phyloP scores from a whole-genome alignment of 2,888 invertebrate genomes.

The Sminthurides aquaticus region DNA sequence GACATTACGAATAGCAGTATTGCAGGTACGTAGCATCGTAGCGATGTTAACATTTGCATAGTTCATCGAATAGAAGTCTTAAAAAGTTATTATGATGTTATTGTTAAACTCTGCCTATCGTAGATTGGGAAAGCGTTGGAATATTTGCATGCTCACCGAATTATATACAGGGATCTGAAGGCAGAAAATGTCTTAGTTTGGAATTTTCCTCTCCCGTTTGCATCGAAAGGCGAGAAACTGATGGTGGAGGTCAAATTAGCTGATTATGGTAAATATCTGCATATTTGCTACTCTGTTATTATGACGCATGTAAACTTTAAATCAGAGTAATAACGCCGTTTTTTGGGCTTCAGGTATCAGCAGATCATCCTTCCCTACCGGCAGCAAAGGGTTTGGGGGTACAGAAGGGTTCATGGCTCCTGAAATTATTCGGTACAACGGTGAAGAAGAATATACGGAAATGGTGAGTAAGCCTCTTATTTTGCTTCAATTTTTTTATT shows the following conservation, averaged over 20 bases:
- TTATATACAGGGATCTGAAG: conserved; percentile 88
- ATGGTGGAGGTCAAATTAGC: conserved; percentile 83
- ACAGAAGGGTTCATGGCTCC: conserved; percentile 99
- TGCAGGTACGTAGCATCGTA: conserved; percentile 58
- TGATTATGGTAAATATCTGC: conserved; percentile 66
- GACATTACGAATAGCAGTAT: conserved; percentile 72
- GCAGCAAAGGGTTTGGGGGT: conserved; percentile 95
- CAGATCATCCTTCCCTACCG: conserved; percentile 75
- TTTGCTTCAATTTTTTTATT: background rate
- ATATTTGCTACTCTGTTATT: background rate
- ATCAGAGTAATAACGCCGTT: background rate
- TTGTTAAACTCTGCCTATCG: conserved; percentile 26
- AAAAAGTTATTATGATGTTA: background rate
- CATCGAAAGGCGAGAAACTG: conserved; percentile 26
- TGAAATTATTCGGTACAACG: conserved; percentile 95
- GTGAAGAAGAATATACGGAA: conserved; percentile 97
- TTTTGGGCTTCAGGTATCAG: conserved; percentile 64
- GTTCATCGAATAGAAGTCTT: background rate
- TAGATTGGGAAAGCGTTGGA: conserved; percentile 84
- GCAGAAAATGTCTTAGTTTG: conserved; percentile 98
- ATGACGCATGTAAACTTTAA: too few relatives aligned
- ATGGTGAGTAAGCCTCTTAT: conserved; percentile 57
- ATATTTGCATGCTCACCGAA: conserved; percentile 84
- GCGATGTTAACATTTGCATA: background rate
- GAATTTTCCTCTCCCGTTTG: conserved; percentile 72